Evolutionary conservation across 2,113 vertebrate species (phyloP).

Genomic region (Stictonetta naevosa): DNA sequence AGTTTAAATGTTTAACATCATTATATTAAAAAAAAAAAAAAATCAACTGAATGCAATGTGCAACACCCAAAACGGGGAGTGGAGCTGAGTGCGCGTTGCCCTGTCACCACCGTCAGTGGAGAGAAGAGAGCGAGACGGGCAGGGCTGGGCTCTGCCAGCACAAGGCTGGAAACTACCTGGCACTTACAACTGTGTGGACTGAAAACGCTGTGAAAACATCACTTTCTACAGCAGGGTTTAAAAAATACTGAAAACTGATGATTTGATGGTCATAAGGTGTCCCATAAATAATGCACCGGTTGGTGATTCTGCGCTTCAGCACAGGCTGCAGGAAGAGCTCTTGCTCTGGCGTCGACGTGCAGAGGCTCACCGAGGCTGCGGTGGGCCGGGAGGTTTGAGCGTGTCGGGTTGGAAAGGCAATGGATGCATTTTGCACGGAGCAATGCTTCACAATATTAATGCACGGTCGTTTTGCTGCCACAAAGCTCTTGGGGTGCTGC

Average conservation of each 20-base stretch:
- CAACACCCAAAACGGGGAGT: not conserved
- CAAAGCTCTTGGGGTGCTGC: not conserved
- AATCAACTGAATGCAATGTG: not conserved
- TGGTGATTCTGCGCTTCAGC: not conserved
- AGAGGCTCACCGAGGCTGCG: not conserved
- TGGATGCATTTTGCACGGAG: not conserved
- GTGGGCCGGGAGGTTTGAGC: not conserved
- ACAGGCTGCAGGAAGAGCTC: not conserved
- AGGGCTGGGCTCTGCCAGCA: not conserved
- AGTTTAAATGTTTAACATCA: not conserved
- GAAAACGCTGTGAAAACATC: constrained; percentile 14
- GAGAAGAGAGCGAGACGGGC: not conserved
- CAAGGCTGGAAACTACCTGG: constrained; percentile 17
- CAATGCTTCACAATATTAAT: not conserved
- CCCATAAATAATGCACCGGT: constrained; percentile 20
- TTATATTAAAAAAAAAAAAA: not conserved
- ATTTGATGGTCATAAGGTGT: not conserved
- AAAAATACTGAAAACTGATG: not conserved
- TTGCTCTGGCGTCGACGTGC: not conserved
- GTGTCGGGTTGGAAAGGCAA: not conserved
- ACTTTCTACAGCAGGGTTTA: constrained; percentile 2
- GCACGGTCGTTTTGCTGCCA: not conserved
- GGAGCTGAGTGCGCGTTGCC: not conserved
- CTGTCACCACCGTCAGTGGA: fast-evolving
- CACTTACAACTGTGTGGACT: constrained; percentile 48